Percentiles rank a stretch among this genome's conserved stretches.
Evolutionary conservation across 2,113 vertebrate genomes (phyloP).

Genomic region (Urocynchramus pylzowi): DNA sequence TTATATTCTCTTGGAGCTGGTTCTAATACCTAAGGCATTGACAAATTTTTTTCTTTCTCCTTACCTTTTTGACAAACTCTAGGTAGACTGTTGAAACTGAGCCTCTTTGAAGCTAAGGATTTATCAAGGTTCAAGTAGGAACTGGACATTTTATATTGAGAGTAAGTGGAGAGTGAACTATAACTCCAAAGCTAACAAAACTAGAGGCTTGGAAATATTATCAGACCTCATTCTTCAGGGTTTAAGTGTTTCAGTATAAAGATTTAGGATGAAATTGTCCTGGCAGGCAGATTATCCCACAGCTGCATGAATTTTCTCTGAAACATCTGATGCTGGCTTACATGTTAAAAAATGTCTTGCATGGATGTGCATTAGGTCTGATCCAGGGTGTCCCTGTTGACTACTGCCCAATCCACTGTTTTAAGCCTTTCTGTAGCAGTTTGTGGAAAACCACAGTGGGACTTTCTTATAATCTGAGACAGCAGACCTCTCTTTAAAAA

Average conservation of each 20-base stretch:
- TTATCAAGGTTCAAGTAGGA: constrained; percentile 7
- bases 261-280: constrained; percentile 44
- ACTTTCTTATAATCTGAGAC: neutral
- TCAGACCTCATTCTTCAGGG: constrained; percentile 27
- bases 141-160: neutral
- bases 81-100: neutral
- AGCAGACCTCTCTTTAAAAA: constrained; percentile 35
- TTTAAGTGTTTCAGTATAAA: constrained; percentile 29
- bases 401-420: neutral
- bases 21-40: neutral
- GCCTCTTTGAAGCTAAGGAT: neutral
- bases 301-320: constrained; percentile 34
- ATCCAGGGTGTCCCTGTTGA: neutral
- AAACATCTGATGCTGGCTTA: constrained; percentile 30
- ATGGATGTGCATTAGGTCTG: neutral
- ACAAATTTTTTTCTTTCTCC: neutral
- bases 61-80: neutral
- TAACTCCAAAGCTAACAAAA: constrained; percentile 37
- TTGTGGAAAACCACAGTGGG: neutral
- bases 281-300: constrained; percentile 47
- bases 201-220: constrained; percentile 26
- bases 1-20: neutral
- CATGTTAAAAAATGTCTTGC: neutral
- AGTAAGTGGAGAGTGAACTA: neutral
- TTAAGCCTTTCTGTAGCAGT: neutral